Percentiles rank a stretch among this genome's conserved stretches.
Evolutionary conservation across 2,113 vertebrate genomes (phyloP).

Genomic region (Hyaena hyaena): DNA sequence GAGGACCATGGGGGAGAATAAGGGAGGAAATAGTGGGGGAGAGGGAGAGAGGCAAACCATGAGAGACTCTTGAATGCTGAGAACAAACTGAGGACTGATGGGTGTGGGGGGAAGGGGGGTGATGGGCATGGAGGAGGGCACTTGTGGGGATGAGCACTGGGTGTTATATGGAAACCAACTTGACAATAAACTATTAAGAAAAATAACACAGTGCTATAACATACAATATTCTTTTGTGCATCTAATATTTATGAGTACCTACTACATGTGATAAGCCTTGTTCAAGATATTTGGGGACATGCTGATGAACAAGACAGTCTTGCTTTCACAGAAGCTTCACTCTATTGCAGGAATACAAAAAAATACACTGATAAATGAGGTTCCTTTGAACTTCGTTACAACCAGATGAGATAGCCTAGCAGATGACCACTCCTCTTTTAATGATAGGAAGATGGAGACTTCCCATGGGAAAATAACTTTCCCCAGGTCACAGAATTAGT

Average conservation of each 20-base stretch:
- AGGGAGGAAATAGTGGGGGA: too few species aligned
- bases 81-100: too few species aligned
- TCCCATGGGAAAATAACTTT: neutral
- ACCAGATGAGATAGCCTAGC: neutral
- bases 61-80: too few species aligned
- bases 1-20: too few species aligned
- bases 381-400: conserved; percentile 47
- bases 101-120: too few species aligned
- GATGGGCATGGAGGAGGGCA: too few species aligned
- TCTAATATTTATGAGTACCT: neutral
- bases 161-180: too few species aligned
- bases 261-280: neutral
- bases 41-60: too few species aligned
- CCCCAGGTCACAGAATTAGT: neutral
- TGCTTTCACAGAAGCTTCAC: neutral
- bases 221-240: neutral
- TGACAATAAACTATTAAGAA: too few species aligned
- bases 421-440: neutral
- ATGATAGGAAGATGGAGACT: neutral
- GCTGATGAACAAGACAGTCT: neutral
- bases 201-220: neutral
- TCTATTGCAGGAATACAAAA: neutral
- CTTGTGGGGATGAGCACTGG: too few species aligned
- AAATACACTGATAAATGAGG: neutral
- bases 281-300: neutral